Conservation (phyloP, 2,888 invertebrate genomes). For the Thymelicus sylvestris region DNA sequence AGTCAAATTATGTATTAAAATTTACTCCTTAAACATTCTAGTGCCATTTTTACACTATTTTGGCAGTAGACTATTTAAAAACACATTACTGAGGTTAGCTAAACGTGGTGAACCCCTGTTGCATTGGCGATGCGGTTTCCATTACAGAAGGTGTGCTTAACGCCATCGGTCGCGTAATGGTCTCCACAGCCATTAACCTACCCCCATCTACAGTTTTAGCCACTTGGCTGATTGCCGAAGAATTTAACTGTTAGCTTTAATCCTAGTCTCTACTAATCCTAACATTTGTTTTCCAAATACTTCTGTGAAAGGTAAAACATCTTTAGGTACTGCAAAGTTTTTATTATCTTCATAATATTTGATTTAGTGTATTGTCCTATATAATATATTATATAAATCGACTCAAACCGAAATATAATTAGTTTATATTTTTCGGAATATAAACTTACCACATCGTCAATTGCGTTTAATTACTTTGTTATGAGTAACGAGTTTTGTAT, state of each 20-base stretch:
- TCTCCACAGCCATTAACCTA: conserved; percentile 70
- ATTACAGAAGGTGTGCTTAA: conserved; percentile 74
- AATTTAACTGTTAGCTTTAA: background rate
- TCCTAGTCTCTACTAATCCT: background rate
- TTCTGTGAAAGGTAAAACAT: too few relatives aligned
- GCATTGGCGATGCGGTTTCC: conserved; percentile 71
- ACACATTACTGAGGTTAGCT: background rate
- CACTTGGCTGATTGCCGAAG: conserved; percentile 9
- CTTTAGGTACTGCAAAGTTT: too few relatives aligned
- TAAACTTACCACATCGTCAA: too few relatives aligned
- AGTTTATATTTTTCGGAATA: too few relatives aligned
- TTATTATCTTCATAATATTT: too few relatives aligned
- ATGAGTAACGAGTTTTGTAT: too few relatives aligned
- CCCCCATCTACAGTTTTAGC: conserved; percentile 60
- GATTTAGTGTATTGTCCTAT: too few relatives aligned
- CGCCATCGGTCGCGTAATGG: conserved; percentile 71
- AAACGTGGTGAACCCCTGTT: conserved; percentile 51
- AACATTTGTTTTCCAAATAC: too few relatives aligned
- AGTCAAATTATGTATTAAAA: too few relatives aligned
- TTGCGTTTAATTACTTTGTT: too few relatives aligned
- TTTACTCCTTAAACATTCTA: background rate
- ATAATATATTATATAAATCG: too few relatives aligned
- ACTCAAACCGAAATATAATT: too few relatives aligned
- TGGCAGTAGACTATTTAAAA: conserved; percentile 20
- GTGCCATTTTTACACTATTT: background rate